Conservation (phyloP, 2,888 invertebrate genomes). For the Latheticus oryzae region DNA sequence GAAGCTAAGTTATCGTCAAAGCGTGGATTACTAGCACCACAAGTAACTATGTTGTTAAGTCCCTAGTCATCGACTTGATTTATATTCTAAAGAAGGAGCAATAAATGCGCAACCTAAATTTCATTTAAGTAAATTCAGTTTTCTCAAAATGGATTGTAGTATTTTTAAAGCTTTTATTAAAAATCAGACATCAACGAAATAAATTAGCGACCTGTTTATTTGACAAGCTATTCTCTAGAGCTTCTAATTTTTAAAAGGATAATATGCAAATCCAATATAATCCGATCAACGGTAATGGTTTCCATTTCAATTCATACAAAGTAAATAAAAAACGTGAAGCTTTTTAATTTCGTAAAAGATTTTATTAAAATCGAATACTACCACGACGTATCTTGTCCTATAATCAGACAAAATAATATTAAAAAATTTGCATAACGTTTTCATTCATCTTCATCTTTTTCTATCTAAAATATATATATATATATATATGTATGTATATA, state of each 20-base stretch:
- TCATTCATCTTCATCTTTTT: too few relatives aligned
- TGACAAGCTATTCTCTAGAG: constrained; percentile 5
- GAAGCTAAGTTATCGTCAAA: too few relatives aligned
- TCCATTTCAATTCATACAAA: constrained; percentile 35
- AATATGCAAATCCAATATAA: constrained; percentile 39
- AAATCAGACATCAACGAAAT: constrained; percentile 5
- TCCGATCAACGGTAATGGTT: constrained; percentile 41
- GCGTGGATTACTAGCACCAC: too few relatives aligned
- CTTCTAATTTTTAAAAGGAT: constrained; percentile 39
- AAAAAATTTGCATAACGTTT: constrained; percentile 25
- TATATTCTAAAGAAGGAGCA: too few relatives aligned
- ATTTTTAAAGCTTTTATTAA: too few relatives aligned
- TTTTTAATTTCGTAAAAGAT: constrained; percentile 39
- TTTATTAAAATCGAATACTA: constrained; percentile 37
- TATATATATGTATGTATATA: too few relatives aligned
- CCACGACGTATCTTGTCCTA: constrained; percentile 27
- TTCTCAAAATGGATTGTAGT: too few relatives aligned
- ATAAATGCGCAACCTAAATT: too few relatives aligned
- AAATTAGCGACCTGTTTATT: constrained; percentile 17
- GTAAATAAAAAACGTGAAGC: constrained; percentile 31
- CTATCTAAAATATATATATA: too few relatives aligned
- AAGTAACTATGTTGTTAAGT: too few relatives aligned
- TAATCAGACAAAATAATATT: constrained; percentile 35
- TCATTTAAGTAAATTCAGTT: too few relatives aligned
- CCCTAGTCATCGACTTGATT: too few relatives aligned